phyloP scores from a whole-genome alignment of 2,797 vertebrate genomes.

The Geotrypetes seraphini region DNA sequence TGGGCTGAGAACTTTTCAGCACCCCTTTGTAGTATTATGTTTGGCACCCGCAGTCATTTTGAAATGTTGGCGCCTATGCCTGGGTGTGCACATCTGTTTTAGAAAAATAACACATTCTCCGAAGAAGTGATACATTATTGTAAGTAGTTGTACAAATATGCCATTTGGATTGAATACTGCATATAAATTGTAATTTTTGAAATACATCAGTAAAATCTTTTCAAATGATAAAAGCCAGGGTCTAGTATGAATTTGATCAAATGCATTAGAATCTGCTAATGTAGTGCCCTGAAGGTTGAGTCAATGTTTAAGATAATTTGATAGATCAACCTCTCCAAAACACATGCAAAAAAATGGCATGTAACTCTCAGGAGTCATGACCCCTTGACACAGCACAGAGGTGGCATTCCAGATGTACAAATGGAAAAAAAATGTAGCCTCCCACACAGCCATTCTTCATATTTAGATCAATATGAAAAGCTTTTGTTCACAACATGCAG shows the following conservation, averaged over 20 bases:
- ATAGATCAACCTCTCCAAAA: slow-evolving; percentile 2
- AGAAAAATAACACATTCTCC: too few relatives aligned
- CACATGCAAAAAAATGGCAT: slow-evolving; percentile 1
- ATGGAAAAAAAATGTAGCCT: background rate
- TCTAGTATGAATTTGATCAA: background rate
- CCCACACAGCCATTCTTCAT: background rate
- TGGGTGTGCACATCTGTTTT: too few relatives aligned
- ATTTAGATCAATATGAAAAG: background rate
- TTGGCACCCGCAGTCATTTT: too few relatives aligned
- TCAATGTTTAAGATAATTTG: slow-evolving; percentile 2
- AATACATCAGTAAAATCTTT: too few relatives aligned
- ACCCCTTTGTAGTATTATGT: too few relatives aligned
- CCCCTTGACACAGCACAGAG: background rate
- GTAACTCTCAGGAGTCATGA: background rate
- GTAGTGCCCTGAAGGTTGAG: background rate
- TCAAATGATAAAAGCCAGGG: rapidly evolving
- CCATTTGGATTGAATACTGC: too few relatives aligned
- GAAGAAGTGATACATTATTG: too few relatives aligned
- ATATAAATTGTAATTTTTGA: too few relatives aligned
- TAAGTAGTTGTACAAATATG: too few relatives aligned
- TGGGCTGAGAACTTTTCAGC: too few relatives aligned
- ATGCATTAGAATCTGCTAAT: background rate
- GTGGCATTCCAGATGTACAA: background rate
- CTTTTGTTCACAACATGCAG: background rate
- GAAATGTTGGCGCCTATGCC: too few relatives aligned